These are phyloP conservation scores for Cinclus mexicanus DNA, from an alignment of 2,113 vertebrate genomes.

Conservation along the genomic window DNA sequence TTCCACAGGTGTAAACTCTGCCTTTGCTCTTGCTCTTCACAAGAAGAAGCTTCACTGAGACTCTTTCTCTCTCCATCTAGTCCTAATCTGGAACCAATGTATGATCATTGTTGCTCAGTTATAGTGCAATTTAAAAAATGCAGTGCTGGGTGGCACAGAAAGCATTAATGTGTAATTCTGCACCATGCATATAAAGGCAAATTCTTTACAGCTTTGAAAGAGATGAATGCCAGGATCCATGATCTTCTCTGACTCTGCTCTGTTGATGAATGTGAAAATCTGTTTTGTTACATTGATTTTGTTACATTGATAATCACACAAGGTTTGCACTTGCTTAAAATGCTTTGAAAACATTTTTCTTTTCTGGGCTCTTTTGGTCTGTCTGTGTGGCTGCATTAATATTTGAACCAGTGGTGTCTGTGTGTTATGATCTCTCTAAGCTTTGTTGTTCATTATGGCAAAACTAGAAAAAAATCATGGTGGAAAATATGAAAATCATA, in stretches of 20 bases:
- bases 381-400: neutral
- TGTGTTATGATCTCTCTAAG: neutral
- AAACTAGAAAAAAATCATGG: neutral
- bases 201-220: neutral
- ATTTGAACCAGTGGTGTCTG: neutral
- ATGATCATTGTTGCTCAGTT: neutral
- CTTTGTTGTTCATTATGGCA: constrained; percentile 38
- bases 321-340: neutral
- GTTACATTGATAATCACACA: neutral
- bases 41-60: neutral
- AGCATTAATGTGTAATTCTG: neutral
- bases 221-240: neutral
- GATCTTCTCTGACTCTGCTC: neutral
- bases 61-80: neutral
- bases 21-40: neutral
- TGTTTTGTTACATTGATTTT: neutral
- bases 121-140: neutral
- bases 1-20: neutral
- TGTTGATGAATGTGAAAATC: neutral
- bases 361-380: neutral
- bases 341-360: neutral
- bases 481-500: constrained; percentile 18
- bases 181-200: neutral
- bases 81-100: neutral
- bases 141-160: neutral